phyloP scores from a whole-genome alignment of 1,140 invertebrate species.

The Odontomachus brunneus region DNA sequence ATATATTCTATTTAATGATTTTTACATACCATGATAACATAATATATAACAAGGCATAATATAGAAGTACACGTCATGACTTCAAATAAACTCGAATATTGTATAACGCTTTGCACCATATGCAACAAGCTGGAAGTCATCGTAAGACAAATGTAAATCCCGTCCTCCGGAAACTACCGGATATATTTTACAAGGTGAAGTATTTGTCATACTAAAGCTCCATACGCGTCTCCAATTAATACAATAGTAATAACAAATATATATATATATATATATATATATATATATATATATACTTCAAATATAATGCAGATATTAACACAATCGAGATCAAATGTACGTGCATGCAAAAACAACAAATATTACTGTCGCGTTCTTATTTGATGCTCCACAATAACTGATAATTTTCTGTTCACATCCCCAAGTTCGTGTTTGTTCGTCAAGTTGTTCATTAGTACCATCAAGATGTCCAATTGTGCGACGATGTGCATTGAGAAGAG shows the following conservation, averaged over 20 bases:
- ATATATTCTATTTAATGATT: no score
- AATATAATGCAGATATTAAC: background rate
- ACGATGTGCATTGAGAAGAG: constrained; percentile 62
- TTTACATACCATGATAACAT: constrained; percentile 46
- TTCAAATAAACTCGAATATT: constrained; percentile 70
- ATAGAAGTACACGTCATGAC: constrained; percentile 58
- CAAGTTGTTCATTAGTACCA: constrained; percentile 49
- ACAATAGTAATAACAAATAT: no score
- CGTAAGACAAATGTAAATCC: background rate
- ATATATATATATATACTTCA: no score
- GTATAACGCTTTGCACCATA: constrained; percentile 33
- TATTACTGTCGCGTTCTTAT: constrained; percentile 38
- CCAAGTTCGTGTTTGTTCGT: background rate
- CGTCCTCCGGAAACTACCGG: background rate
- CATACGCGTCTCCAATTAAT: no score
- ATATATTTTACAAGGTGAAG: background rate
- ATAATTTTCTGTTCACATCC: constrained; percentile 23
- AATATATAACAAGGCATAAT: constrained; percentile 71
- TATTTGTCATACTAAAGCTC: constrained; percentile 1
- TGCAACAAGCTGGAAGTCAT: constrained; percentile 56
- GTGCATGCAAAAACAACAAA: background rate
- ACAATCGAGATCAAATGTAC: background rate
- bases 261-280: no score
- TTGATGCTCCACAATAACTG: constrained; percentile 54
- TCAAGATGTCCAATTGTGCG: constrained; percentile 59